Evolutionary conservation across 2,797 vertebrate genomes (phyloP).

Genomic region (Protonibea diacanthus): DNA sequence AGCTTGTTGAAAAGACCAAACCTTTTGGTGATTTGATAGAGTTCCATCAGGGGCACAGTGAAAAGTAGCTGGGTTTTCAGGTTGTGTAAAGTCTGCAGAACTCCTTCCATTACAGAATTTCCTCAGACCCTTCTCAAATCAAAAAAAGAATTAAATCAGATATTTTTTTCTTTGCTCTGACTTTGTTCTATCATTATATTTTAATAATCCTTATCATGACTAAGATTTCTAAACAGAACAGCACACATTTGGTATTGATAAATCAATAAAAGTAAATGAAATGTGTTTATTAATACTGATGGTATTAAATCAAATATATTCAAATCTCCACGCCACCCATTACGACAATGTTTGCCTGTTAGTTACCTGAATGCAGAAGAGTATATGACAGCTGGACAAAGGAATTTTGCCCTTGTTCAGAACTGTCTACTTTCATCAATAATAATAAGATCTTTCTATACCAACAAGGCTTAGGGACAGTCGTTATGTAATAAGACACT

Average conservation of each 20-base stretch:
- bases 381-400: constrained; percentile 38
- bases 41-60: too few relatives aligned
- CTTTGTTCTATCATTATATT: background rate
- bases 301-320: too few relatives aligned
- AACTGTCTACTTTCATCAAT: constrained; percentile 61
- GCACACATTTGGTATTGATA: background rate
- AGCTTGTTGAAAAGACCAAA: too few relatives aligned
- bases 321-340: background rate
- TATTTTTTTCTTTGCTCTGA: too few relatives aligned
- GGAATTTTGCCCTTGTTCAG: constrained; percentile 69
- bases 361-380: constrained; percentile 9
- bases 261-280: too few relatives aligned
- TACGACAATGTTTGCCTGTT: background rate
- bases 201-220: background rate
- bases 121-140: background rate
- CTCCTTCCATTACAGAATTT: too few relatives aligned
- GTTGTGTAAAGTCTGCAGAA: too few relatives aligned
- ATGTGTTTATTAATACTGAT: background rate
- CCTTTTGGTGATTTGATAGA: too few relatives aligned
- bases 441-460: too few relatives aligned
- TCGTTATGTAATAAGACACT: too few relatives aligned
- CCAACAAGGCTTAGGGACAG: too few relatives aligned
- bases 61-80: too few relatives aligned
- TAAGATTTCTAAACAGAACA: background rate
- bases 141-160: background rate